Conservation (phyloP, 2,113 vertebrate genomes). For the Redunca redunca region DNA sequence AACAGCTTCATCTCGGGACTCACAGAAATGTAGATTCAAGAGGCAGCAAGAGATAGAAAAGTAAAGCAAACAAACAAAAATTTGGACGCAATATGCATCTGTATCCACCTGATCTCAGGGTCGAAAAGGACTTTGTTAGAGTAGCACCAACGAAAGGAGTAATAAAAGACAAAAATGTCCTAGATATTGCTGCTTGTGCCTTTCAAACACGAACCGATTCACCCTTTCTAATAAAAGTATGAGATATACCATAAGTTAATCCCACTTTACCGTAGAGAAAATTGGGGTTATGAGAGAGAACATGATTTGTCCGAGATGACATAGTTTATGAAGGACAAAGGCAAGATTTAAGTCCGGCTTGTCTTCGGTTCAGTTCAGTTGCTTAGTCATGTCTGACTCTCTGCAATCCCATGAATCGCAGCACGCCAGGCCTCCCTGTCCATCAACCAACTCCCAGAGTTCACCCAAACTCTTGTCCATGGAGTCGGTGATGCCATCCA, state of each 20-base stretch:
- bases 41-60: background rate
- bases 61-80: background rate
- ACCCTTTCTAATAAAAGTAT: background rate
- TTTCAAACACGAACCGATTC: background rate
- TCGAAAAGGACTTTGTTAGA: background rate
- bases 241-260: background rate
- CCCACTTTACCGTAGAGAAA: background rate
- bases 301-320: background rate
- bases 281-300: background rate
- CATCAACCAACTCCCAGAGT: no score
- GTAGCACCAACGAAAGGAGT: background rate
- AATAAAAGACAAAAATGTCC: background rate
- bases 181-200: background rate
- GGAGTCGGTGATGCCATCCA: no score
- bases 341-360: background rate
- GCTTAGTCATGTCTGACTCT: accelerated
- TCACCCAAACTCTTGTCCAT: no score
- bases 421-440: no score
- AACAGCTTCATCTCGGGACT: background rate
- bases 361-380: no score
- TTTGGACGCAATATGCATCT: background rate
- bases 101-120: background rate
- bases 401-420: accelerated
- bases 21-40: background rate
- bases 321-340: background rate